A percentile compares a stretch with the other conserved stretches of the same genome.
phyloP scores from a whole-genome alignment of 2,113 vertebrate species.

The Lagopus muta region DNA sequence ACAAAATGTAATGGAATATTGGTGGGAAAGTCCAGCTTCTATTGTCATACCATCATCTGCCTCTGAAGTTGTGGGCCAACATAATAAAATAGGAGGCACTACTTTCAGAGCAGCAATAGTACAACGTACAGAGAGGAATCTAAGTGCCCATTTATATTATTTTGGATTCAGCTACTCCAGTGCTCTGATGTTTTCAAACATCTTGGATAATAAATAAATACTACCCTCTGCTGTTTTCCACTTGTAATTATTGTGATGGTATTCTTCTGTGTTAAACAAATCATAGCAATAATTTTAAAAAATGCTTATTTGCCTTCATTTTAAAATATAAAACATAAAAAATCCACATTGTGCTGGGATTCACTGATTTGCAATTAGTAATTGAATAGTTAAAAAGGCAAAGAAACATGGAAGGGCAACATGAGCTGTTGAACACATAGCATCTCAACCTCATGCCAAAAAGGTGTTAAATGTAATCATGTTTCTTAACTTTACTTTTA shows the following conservation, averaged over 20 bases:
- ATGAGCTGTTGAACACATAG: background rate
- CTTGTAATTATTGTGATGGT: slow-evolving; percentile 40
- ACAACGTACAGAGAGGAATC: background rate
- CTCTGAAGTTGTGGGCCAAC: too few species aligned
- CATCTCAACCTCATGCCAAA: background rate
- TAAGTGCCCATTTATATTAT: background rate
- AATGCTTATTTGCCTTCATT: background rate
- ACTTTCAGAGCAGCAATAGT: too few species aligned
- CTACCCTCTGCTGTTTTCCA: slow-evolving; percentile 75
- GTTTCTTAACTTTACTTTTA: background rate
- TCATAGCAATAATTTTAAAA: too few species aligned
- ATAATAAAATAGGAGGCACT: too few species aligned
- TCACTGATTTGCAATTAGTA: background rate
- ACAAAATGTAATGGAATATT: too few species aligned
- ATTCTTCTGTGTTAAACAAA: background rate
- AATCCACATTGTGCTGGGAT: background rate
- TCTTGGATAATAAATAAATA: slow-evolving; percentile 71
- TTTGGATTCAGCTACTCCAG: background rate
- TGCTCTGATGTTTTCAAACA: background rate
- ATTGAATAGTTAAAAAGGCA: background rate
- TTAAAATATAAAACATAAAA: background rate
- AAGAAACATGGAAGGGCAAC: background rate
- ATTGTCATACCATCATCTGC: too few species aligned
- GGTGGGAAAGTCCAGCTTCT: too few species aligned
- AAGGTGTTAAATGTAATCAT: accelerated